Percentiles rank a stretch among this genome's conserved stretches.
Evolutionary conservation across 2,888 invertebrate species (phyloP).

Genomic region (Tipula lateralis): DNA sequence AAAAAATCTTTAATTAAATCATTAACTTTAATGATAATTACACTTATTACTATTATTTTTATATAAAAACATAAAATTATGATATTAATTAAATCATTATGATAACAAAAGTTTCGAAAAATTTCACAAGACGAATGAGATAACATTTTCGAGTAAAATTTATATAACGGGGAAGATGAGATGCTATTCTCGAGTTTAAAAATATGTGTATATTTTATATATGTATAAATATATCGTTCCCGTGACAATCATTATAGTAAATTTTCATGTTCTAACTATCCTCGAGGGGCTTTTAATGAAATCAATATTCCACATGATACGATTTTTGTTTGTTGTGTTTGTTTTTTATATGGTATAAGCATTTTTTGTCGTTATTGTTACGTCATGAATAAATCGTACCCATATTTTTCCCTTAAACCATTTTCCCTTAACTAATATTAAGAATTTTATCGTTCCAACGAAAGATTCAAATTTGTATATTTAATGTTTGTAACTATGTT

Average conservation of each 20-base stretch:
- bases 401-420: not conserved
- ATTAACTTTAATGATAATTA: conserved; percentile 4
- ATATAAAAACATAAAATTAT: not conserved
- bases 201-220: not conserved
- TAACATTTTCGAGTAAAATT: not conserved
- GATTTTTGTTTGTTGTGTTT: not conserved
- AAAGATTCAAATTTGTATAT: not conserved
- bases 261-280: conserved; percentile 1
- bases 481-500: too few relatives aligned
- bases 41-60: not conserved
- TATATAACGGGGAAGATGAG: not conserved
- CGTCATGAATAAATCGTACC: not conserved
- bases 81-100: not conserved
- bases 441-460: not conserved
- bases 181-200: not conserved
- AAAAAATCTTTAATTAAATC: not conserved
- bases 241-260: not conserved
- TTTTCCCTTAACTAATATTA: not conserved
- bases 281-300: not conserved
- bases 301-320: not conserved
- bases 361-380: not conserved
- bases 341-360: not conserved
- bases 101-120: not conserved
- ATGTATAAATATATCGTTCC: not conserved
- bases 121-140: conserved; percentile 1